phyloP scores from a whole-genome alignment of 2,113 vertebrate species.

The Otocyon megalotis region DNA sequence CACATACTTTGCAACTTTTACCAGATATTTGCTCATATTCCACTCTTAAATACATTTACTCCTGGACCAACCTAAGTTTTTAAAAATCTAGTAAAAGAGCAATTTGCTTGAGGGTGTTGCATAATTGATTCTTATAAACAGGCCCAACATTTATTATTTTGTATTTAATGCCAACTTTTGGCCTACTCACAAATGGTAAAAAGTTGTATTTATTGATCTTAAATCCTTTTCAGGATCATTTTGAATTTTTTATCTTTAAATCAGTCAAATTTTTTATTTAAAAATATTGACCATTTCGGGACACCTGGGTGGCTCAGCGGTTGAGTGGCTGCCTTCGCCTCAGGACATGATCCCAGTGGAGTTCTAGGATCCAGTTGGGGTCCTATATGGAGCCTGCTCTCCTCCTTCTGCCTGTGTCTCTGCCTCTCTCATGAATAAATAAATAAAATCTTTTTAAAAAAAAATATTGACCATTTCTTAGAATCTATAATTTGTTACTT shows the following conservation, averaged over 20 bases:
- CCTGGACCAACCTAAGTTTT: neutral
- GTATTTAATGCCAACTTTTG: slow-evolving; percentile 17
- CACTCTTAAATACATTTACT: slow-evolving; percentile 14
- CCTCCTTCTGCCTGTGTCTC: too few relatives aligned
- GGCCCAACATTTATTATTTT: neutral
- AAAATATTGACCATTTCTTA: neutral
- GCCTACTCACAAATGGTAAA: neutral
- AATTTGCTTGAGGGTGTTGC: slow-evolving; percentile 48
- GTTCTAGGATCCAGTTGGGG: too few relatives aligned
- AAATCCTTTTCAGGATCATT: neutral
- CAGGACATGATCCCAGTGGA: too few relatives aligned
- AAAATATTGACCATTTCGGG: neutral
- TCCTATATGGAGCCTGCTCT: too few relatives aligned
- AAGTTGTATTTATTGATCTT: slow-evolving; percentile 35
- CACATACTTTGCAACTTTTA: neutral
- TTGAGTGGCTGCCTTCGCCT: too few relatives aligned
- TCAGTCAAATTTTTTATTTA: slow-evolving; percentile 8
- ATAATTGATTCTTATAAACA: slow-evolving; percentile 40
- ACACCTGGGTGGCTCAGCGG: too few relatives aligned
- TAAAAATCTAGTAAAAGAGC: slow-evolving; percentile 41
- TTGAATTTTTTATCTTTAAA: slow-evolving; percentile 16
- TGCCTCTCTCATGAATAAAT: too few relatives aligned
- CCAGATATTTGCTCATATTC: slow-evolving; percentile 2
- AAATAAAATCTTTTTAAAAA: neutral
- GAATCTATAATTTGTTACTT: slow-evolving; percentile 1